Evolutionary conservation across 1,140 invertebrate species (phyloP), one percentile per base, ranked within the genome.

Genomic region (Daktulosphaira vitifoliae): DNA sequence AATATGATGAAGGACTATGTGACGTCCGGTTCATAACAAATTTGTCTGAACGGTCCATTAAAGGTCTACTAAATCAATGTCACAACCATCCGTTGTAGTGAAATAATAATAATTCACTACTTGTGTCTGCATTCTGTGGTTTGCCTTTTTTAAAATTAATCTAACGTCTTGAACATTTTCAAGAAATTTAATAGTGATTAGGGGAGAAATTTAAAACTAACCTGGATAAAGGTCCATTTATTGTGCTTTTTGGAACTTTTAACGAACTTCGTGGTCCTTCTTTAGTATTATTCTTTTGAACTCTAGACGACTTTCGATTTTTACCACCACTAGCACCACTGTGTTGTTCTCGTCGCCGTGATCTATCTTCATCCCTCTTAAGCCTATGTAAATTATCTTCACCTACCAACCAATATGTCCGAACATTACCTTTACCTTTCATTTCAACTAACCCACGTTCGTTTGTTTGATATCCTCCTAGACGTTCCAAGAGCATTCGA

Each of bases 361-460:
- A 75, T 9, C 82, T 73, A 22, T 81, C 78, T 13, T 78, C 76
- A 25, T 73, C 79, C 0, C 84, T 77, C 3, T 75, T 72, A 1
- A 76, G 74, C 1, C 80, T 76, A 7, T 79, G 77, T 9, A 76
- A 72, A 13, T 78, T 72, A 56, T 90, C 85, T 72, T 92, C 89
- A 0, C 87, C 88, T 9, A 84, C 73, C 25, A 96, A 72, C 89
- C 90, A 96, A 74, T 88, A 95, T 1, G 92, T 95, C 48, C 84
- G 72, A 70, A 89, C 84, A 26, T 90, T 84, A 0, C 87, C 87
- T 74, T 91, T 91, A 7, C 89, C 92, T 76, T 96, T 95, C 82
- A 94, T 87, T 1, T 81, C 76, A 1, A 93, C 82, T 2, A 88
- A 68, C 0, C 92, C 92, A 6, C 92, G 80, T 70, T 92, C 88